phyloP scores from a whole-genome alignment of 2,888 invertebrate genomes.

The Seira musarum region DNA sequence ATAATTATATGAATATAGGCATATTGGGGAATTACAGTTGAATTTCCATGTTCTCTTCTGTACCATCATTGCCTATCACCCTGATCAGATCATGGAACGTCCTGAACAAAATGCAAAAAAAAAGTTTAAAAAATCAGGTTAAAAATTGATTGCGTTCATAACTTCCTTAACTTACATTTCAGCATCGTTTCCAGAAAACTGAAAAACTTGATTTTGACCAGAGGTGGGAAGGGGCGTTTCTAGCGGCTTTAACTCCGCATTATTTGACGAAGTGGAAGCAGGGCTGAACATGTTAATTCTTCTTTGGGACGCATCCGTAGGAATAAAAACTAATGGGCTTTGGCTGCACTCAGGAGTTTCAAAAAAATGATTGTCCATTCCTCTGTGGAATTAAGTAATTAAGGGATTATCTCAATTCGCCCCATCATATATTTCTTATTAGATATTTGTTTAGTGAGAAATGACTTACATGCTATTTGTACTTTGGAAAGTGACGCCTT shows the following conservation, averaged over 20 bases:
- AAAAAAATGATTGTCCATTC: slow-evolving; percentile 24
- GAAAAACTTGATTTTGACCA: slow-evolving; percentile 11
- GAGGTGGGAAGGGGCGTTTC: slow-evolving; percentile 27
- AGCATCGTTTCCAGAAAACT: neutral
- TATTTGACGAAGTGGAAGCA: neutral
- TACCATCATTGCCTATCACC: neutral
- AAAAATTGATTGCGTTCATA: neutral
- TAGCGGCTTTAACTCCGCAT: neutral
- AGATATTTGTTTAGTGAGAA: neutral
- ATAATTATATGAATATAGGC: neutral
- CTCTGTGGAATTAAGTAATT: neutral
- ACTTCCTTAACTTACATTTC: slow-evolving; percentile 17
- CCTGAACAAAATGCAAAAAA: neutral
- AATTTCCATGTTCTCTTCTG: slow-evolving; percentile 23
- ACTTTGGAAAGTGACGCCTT: neutral
- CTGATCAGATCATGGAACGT: slow-evolving; percentile 32
- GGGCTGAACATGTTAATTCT: slow-evolving; percentile 9
- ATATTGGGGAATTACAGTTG: neutral
- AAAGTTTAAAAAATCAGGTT: neutral
- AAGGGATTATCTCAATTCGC: neutral
- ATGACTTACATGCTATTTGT: slow-evolving; percentile 1
- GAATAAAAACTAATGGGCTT: neutral
- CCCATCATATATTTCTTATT: neutral
- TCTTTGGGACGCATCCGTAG: neutral
- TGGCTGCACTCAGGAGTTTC: neutral